Evolutionary conservation across 92 coral and sea anemone species (phyloP), one percentile per base, ranked within the genome.

Genomic region (Meandrina meandrites): DNA sequence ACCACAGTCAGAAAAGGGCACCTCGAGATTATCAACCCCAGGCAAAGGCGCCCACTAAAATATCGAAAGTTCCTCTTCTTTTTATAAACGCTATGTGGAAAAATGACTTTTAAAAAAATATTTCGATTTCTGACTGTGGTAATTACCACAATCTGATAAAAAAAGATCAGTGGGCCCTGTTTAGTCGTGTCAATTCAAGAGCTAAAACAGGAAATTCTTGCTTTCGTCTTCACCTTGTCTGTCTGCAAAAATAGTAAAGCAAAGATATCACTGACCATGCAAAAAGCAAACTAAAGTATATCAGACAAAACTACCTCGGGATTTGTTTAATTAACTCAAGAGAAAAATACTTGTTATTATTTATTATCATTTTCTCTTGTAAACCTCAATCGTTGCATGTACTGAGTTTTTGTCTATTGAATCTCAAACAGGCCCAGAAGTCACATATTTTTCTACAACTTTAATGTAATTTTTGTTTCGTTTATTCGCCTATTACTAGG

Each of bases 131-230:
- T 60, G 1, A 31, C 7, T 17, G 64, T 57, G 1, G 45, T 40
- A 57, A 17, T 57, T 57, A 30, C 67, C 21, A 28, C 24, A 2
- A 69, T 18, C 45, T 35, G 53, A 51, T 42, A 1, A 16, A 67
- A 66, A 58, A 27, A 40, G 37, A 66, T 28, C 68, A 24, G 71
- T 66, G 35, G 34, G 35, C 10, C 34, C 16, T 66, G 62, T 37
- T 80, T 28, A 69, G 35, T 70, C 78, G 78, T 82, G 86, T 82
- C 66, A n/a, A n/a, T n/a, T n/a, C n/a, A 58, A 50, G 31, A 30
- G 67, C 69, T n/a, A n/a, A 50, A 82, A 71, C 86, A 82, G 86
- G 86, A 82, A 82, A 69, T 50, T 82, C 78, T 32, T n/a, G 86
- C 21, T 69, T 79, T 50, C 18, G 78, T 64, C 24, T 7, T 74